Evolutionary conservation across 2,888 invertebrate species (phyloP).

Genomic region (Pyrgus malvae): DNA sequence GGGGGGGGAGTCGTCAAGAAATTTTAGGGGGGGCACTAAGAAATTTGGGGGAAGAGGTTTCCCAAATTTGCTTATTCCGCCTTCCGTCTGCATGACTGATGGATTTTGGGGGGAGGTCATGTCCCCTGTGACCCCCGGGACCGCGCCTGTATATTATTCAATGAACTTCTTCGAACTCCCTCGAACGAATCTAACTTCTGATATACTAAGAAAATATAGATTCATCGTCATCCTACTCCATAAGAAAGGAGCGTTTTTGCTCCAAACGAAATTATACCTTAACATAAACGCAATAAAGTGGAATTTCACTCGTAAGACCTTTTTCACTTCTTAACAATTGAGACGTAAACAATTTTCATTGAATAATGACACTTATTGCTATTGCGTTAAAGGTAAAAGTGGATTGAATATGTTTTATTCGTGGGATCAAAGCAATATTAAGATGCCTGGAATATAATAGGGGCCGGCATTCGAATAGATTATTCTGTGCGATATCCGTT

Average conservation of each 20-base stretch:
- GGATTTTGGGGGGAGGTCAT: no score
- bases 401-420: constrained; percentile 1
- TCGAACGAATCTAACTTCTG: no score
- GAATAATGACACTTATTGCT: background rate
- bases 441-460: constrained; percentile 10
- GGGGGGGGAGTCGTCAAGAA: no score
- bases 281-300: background rate
- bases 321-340: constrained; percentile 24
- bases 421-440: constrained; percentile 14
- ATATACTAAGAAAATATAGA: no score
- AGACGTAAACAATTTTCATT: constrained; percentile 1
- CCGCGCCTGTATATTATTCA: no score
- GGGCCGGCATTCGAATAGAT: constrained; percentile 13
- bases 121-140: no score
- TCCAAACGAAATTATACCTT: constrained; percentile 4
- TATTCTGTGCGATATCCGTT: no score
- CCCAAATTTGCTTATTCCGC: no score
- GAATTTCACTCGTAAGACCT: constrained; percentile 5
- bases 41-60: no score
- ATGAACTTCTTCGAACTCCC: no score
- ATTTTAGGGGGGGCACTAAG: no score
- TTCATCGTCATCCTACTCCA: constrained; percentile 21
- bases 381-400: background rate
- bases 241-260: constrained; percentile 5
- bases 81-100: no score